Evolutionary conservation across 2,888 invertebrate species (phyloP), one percentile per base, ranked within the genome.

Genomic region (Subacronicta megacephala): DNA sequence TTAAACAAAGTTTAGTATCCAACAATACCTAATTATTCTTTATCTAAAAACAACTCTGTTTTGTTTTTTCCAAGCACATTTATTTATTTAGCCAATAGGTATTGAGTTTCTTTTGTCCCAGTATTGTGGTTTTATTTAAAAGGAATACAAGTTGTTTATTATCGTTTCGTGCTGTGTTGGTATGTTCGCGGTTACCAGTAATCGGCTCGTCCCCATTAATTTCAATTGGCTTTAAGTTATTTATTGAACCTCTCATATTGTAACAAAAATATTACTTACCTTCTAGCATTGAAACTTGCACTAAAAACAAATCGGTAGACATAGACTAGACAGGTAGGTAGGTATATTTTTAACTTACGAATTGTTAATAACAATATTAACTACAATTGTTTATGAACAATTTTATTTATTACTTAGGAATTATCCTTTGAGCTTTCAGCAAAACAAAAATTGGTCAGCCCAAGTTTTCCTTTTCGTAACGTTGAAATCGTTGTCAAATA

Each of bases 161-260:
- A 23, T 0, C 0, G 33, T 44, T 53, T 53, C 54, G 40, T 70
- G 65, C 31, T 60, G 7, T 26, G 10, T 26, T 10, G 26, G 10
- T 12, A 17, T 2, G 42, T 59, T 54, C 64, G 53, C 63, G 59
- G 16, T 4, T 29, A 31, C 2, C 13, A 42, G 26, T 53, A 29
- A 50, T 63, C 16, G 20, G 10, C 38, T 46, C 18, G 15, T 37
- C 38, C 43, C 41, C 35, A 68, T 65, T 65, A 36, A 26, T 50
- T 40, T 65, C 23, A 56, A 67, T 67, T 33, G 43, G 6, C 12
- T 38, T 12, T 49, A 45, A 41, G 40, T 44, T 45, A 43, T 46
- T 7, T 31, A 23, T 18, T 5, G 13, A 12, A 23, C 23, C 23
- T 23, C 9, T 51, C n/a, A 5, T 47, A 52, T 31, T 53, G 29